Evolutionary conservation across 2,888 invertebrate species (phyloP).

Genomic region (Rhimphoctona megacephalus): DNA sequence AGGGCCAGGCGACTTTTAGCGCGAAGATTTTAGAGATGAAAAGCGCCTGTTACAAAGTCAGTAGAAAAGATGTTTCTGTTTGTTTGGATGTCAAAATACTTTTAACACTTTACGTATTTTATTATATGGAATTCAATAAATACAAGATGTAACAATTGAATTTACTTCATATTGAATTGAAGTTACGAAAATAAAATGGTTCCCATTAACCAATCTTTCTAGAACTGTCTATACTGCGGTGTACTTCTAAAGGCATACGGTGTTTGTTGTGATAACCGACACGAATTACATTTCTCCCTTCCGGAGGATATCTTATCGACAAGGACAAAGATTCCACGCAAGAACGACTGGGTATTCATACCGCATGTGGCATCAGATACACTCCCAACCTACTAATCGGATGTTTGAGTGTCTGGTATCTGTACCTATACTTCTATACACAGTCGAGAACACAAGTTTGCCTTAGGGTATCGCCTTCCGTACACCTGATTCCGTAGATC

Average conservation of each 20-base stretch:
- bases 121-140: neutral
- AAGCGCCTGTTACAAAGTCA: neutral
- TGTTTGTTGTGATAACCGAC: neutral
- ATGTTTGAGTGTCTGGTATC: slow-evolving; percentile 52
- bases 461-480: slow-evolving; percentile 28
- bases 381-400: slow-evolving; percentile 56
- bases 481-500: slow-evolving; percentile 28
- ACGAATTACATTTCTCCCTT: slow-evolving; percentile 36
- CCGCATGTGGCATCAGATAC: slow-evolving; percentile 44
- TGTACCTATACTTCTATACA: slow-evolving; percentile 34
- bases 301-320: slow-evolving; percentile 47
- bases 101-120: neutral
- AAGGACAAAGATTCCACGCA: slow-evolving; percentile 33
- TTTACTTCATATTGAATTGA: neutral
- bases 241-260: neutral
- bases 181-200: neutral
- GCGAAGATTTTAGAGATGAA: too few species aligned
- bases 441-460: slow-evolving; percentile 27
- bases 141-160: neutral
- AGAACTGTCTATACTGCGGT: neutral
- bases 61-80: neutral
- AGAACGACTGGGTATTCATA: slow-evolving; percentile 30
- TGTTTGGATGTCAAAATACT: neutral
- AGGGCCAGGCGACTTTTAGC: too few species aligned
- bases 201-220: neutral